phyloP scores from a whole-genome alignment of 2,888 invertebrate genomes.

The Shargacucullia verbasci region DNA sequence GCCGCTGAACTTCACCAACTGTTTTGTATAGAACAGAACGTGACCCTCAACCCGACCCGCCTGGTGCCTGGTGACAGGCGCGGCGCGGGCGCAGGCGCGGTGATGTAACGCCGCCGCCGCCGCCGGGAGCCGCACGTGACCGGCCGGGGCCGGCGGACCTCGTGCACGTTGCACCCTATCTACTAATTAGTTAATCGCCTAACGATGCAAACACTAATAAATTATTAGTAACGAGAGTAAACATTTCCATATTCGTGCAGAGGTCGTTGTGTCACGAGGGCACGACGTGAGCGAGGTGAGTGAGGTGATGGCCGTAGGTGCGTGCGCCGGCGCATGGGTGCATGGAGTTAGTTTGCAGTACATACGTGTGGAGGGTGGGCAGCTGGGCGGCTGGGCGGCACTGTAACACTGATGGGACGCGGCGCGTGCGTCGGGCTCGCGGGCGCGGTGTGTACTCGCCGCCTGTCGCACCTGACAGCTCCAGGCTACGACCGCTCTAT shows the following conservation, averaged over 20 bases:
- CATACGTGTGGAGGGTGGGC: no score
- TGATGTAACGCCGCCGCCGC: neutral
- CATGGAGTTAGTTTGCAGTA: no score
- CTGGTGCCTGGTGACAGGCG: neutral
- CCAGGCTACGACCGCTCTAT: conserved; percentile 16
- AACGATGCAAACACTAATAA: conserved; percentile 42
- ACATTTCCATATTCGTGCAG: conserved; percentile 12
- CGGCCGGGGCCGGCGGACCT: neutral
- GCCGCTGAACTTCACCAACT: conserved; percentile 20
- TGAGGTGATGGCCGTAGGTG: no score
- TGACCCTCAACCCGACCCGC: no score
- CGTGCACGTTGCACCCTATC: conserved; percentile 39
- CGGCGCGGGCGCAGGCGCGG: neutral
- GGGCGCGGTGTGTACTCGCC: conserved; percentile 14
- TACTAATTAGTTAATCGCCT: conserved; percentile 17
- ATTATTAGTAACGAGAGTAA: conserved; percentile 18
- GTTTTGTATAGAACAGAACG: neutral
- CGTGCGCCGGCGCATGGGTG: neutral
- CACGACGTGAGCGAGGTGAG: neutral
- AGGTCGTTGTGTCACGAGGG: neutral
- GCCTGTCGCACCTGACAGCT: conserved; percentile 1
- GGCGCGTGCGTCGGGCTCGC: conserved; percentile 6
- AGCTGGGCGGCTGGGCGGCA: no score
- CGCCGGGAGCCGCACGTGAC: conserved; percentile 15
- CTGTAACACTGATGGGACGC: neutral